These are phyloP conservation scores for Xiphorhynchus elegans DNA, from an alignment of 2,113 vertebrate species.

Conservation along the genomic window DNA sequence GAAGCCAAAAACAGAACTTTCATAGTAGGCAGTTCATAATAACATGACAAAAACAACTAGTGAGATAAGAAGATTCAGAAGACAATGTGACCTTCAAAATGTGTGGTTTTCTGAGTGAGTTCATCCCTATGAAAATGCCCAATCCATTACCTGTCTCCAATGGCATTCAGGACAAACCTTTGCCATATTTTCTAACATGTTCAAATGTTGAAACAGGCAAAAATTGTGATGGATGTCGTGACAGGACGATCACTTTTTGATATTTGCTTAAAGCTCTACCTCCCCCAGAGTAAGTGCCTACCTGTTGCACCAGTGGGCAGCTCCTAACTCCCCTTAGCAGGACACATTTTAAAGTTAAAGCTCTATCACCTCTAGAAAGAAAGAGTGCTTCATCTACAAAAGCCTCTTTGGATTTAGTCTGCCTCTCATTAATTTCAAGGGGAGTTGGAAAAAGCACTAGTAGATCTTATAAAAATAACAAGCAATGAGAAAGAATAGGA, in stretches of 20 bases:
- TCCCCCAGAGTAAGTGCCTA: background rate
- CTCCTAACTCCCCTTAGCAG: background rate
- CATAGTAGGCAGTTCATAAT: background rate
- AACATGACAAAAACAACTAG: background rate
- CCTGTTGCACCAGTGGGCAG: background rate
- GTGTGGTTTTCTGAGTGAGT: background rate
- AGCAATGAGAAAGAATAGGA: constrained; percentile 18
- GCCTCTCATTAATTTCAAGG: constrained; percentile 9
- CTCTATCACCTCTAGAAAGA: background rate
- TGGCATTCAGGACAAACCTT: background rate
- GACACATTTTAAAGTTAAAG: background rate
- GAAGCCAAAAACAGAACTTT: background rate
- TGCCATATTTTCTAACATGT: background rate
- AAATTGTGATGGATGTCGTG: rapidly evolving
- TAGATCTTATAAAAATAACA: constrained; percentile 25
- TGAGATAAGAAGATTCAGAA: background rate
- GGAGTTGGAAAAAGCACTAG: background rate
- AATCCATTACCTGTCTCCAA: background rate
- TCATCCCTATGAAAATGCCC: background rate
- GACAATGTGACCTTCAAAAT: background rate
- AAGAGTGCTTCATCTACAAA: background rate
- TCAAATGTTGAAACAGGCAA: background rate
- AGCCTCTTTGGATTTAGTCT: background rate
- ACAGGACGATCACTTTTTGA: background rate
- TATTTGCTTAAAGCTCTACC: background rate